Conservation (phyloP, 2,113 vertebrate species). For the Ailurus styani region DNA sequence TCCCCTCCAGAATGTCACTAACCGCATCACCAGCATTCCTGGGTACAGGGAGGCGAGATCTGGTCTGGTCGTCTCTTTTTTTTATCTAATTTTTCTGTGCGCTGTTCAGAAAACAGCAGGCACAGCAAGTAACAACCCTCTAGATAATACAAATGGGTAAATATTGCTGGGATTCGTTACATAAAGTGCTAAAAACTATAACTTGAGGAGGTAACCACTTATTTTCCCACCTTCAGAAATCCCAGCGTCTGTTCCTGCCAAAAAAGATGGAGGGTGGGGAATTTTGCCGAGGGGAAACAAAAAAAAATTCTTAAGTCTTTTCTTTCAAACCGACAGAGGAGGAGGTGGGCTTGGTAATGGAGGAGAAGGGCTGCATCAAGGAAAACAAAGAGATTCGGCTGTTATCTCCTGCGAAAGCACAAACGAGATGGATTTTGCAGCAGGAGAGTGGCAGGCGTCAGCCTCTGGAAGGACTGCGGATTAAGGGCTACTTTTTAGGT, state of each 20-base stretch:
- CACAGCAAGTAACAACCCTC: conserved; percentile 24
- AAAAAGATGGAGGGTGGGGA: background rate
- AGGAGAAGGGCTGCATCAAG: background rate
- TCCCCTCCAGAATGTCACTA: fast-evolving
- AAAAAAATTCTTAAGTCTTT: background rate
- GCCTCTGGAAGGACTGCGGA: background rate
- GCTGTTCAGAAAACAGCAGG: conserved; percentile 46
- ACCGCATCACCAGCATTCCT: background rate
- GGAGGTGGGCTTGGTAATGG: background rate
- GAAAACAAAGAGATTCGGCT: background rate
- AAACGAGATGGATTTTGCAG: background rate
- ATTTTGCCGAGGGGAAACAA: background rate
- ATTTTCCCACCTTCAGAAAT: conserved; percentile 57
- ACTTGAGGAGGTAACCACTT: conserved; percentile 47
- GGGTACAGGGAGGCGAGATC: background rate
- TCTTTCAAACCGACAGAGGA: background rate
- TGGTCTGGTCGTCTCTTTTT: background rate
- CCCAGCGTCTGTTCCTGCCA: conserved; percentile 21
- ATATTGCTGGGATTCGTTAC: conserved; percentile 58
- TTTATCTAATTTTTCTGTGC: background rate
- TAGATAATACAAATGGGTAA: conserved; percentile 55
- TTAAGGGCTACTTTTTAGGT: background rate
- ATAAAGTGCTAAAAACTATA: conserved; percentile 52
- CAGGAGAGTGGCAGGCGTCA: background rate
- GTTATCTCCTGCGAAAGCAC: background rate